A percentile compares a stretch with the other conserved stretches of the same genome.
Evolutionary conservation across 2,888 invertebrate species (phyloP).

Genomic region (Ommatoiulus sabulosus): DNA sequence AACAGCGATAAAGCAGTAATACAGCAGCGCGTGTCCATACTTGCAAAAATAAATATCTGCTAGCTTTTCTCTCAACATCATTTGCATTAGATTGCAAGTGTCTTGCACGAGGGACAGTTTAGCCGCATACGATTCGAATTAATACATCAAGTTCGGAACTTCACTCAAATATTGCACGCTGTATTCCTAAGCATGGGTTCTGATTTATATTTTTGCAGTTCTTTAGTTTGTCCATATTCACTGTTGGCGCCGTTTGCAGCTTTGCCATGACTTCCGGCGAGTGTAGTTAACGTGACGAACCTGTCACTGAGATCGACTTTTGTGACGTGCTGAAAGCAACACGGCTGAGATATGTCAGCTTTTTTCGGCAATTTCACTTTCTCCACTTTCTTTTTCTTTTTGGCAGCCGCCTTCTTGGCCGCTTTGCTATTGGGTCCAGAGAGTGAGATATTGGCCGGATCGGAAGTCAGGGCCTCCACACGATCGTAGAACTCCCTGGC

Average conservation of each 20-base stretch:
- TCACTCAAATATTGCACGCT: not conserved
- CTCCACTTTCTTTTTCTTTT: conserved; percentile 62
- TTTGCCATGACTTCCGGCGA: conserved; percentile 58
- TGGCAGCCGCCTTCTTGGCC: conserved; percentile 67
- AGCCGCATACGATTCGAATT: not conserved
- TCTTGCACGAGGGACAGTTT: not conserved
- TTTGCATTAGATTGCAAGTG: not conserved
- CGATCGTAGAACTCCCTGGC: conserved; percentile 79
- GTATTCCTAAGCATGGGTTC: conserved; percentile 49
- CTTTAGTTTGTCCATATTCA: conserved; percentile 8
- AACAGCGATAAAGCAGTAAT: not conserved
- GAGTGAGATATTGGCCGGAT: conserved; percentile 82
- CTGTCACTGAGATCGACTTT: conserved; percentile 79
- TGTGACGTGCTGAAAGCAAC: conserved; percentile 86
- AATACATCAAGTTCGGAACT: not conserved
- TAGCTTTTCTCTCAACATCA: not conserved
- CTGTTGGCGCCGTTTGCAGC: not conserved
- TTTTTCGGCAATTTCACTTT: conserved; percentile 76
- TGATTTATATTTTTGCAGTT: conserved; percentile 45
- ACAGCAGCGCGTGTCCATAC: not conserved
- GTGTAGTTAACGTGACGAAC: conserved; percentile 73
- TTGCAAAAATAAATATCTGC: conserved; percentile 24
- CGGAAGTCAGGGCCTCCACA: conserved; percentile 78
- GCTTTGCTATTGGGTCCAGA: conserved; percentile 72
- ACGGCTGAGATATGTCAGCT: conserved; percentile 84